Evolutionary conservation across 2,113 vertebrate genomes (phyloP).

Genomic region (Pontoporia blainvillei): DNA sequence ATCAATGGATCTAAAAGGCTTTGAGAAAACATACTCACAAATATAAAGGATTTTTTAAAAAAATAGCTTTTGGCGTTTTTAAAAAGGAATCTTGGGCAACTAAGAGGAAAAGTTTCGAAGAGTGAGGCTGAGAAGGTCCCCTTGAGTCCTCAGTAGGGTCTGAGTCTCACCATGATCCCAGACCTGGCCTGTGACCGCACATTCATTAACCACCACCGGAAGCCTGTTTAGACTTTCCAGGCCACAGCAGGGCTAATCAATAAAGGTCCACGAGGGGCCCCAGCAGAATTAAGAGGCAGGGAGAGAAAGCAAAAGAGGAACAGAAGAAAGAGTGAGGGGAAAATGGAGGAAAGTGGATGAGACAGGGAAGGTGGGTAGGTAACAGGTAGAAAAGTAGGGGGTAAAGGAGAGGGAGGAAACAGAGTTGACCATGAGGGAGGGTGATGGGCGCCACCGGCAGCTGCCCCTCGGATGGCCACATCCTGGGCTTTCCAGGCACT

Average conservation of each 20-base stretch:
- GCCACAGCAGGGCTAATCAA: background rate
- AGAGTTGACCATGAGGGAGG: background rate
- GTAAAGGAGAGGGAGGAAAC: background rate
- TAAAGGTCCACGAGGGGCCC: background rate
- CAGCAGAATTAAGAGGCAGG: background rate
- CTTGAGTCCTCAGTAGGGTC: background rate
- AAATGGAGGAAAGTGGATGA: background rate
- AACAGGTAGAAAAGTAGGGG: too few relatives aligned
- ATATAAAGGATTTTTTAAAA: background rate
- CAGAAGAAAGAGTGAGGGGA: background rate
- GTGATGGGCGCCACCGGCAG: rapidly evolving
- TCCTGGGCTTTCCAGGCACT: background rate
- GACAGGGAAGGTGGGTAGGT: background rate
- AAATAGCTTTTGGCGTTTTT: background rate
- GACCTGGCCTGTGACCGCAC: background rate
- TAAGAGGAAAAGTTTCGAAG: background rate
- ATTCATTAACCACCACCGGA: too few relatives aligned
- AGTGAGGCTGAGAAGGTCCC: background rate
- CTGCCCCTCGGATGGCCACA: background rate
- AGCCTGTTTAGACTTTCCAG: background rate
- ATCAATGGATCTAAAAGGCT: background rate
- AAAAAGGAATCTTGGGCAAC: background rate
- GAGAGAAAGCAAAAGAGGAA: background rate
- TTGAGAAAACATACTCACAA: background rate
- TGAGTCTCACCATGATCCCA: background rate